Evolutionary conservation across 2,888 invertebrate genomes (phyloP), one percentile per base, ranked within the genome.

Genomic region (Xylocampa areola): DNA sequence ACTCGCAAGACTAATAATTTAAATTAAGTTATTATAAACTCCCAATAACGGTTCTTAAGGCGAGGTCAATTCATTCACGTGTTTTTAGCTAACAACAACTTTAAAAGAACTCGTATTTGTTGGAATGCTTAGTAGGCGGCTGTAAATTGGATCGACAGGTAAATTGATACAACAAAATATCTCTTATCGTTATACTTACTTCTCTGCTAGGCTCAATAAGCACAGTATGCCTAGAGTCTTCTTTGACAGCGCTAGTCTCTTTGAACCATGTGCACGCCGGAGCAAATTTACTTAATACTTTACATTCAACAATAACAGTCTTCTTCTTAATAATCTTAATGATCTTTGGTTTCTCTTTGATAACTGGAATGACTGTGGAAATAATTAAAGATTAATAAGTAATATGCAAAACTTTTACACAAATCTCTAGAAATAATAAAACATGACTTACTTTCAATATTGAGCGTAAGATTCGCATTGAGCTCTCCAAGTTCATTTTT

Each of bases 401-500:
- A 7, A 27, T 7, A 14, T 43, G 25, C 1, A 30, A 13, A 30
- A n/a, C n/a, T n/a, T n/a, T n/a, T n/a, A n/a, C n/a, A n/a, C n/a
- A n/a, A n/a, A n/a, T n/a, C 7, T 8, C 2, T 1, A 8, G 10
- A 8, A 25, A 25, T 8, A n/a, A 0, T 10, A 3, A 11, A 37
- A 4, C 0, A 13, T 1, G 11, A 94, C 96, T 95, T 94, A 98
- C 98, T 98, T 96, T 99, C 98, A 94, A 99, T 98, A 93, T 99
- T 99, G 79, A 99, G 96, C 75, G 99, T 98, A 72, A 99, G 95
- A 94, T 99, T 99, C 61, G 99, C 99, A 88, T 99, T 99, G 71
- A 98, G 96, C 95, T 99, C 99, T 78, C 99, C 99, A 85, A 98
- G 96, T 82, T 96, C 96, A 92, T 99, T 99, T 91, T 98, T 98